Percentiles rank a stretch among this genome's conserved stretches.
Conservation (phyloP, 2,888 invertebrate species). For the Melitaea athalia region DNA sequence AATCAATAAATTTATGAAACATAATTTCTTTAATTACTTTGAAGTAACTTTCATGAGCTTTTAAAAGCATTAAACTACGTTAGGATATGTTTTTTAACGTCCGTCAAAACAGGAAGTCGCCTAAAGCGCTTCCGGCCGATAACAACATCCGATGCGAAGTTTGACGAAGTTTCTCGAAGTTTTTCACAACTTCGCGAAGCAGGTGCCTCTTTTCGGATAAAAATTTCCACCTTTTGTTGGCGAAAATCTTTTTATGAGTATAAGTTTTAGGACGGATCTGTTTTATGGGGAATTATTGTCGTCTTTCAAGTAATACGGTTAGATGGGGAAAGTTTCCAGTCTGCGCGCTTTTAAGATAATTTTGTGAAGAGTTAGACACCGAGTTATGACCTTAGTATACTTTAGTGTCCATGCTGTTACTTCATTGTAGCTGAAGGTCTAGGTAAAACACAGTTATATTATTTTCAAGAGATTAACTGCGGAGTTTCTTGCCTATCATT, state of each 20-base stretch:
- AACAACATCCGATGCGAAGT: conserved; percentile 78
- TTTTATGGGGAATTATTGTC: conserved; percentile 43
- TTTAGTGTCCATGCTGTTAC: not conserved
- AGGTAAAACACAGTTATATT: no score
- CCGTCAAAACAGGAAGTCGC: conserved; percentile 79
- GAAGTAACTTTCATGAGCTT: conserved; percentile 20
- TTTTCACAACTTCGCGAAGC: conserved; percentile 61
- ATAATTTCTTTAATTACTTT: conserved; percentile 1
- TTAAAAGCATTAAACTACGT: conserved; percentile 41
- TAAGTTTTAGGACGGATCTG: conserved; percentile 59
- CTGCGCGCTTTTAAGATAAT: conserved; percentile 14
- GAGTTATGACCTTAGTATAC: not conserved
- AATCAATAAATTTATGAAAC: not conserved
- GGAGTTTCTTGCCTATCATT: no score
- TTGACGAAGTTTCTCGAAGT: conserved; percentile 57
- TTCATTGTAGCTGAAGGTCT: not conserved
- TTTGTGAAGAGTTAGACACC: conserved; percentile 4
- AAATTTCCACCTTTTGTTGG: conserved; percentile 73
- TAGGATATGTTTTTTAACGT: conserved; percentile 61
- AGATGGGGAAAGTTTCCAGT: conserved; percentile 37
- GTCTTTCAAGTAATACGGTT: conserved; percentile 34
- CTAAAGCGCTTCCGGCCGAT: conserved; percentile 82
- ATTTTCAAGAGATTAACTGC: no score
- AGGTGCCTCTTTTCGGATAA: conserved; percentile 76
- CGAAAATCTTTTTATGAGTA: conserved; percentile 54